These are phyloP conservation scores for Pontoporia blainvillei DNA, from an alignment of 2,113 vertebrate genomes.

Conservation along the genomic window DNA sequence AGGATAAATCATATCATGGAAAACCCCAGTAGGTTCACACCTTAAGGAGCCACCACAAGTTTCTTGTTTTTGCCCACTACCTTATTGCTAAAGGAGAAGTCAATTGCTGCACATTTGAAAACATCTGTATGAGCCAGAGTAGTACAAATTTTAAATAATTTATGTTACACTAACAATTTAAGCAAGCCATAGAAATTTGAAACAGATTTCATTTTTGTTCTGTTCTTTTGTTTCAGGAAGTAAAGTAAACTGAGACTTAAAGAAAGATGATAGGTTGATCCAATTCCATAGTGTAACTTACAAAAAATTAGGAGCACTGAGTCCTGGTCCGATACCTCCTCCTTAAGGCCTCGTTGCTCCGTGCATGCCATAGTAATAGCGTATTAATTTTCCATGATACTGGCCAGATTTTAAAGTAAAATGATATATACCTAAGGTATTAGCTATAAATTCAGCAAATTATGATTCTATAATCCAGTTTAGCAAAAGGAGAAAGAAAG, in stretches of 20 bases:
- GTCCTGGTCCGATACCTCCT: not conserved
- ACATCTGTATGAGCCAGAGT: not conserved
- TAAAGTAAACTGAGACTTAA: not conserved
- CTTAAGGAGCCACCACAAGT: not conserved
- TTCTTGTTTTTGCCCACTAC: slow-evolving; percentile 30
- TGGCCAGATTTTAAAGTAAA: not conserved
- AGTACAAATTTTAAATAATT: not conserved
- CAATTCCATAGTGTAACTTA: not conserved
- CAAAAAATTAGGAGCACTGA: not conserved
- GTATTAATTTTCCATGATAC: not conserved
- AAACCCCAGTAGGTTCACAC: not conserved
- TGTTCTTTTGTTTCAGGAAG: not conserved
- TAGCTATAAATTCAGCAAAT: not conserved
- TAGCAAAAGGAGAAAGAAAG: not conserved
- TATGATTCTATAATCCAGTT: not conserved
- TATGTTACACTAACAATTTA: not conserved
- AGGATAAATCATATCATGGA: not conserved
- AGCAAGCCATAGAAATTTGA: not conserved
- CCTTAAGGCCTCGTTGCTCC: not conserved
- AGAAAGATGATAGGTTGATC: not conserved
- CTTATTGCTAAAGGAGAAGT: slow-evolving; percentile 21
- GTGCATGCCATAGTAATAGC: not conserved
- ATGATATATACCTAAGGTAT: not conserved
- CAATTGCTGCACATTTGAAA: not conserved
- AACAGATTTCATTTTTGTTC: not conserved